Conservation (phyloP, 2,113 vertebrate species). For the Neomonachus schauinslandi region DNA sequence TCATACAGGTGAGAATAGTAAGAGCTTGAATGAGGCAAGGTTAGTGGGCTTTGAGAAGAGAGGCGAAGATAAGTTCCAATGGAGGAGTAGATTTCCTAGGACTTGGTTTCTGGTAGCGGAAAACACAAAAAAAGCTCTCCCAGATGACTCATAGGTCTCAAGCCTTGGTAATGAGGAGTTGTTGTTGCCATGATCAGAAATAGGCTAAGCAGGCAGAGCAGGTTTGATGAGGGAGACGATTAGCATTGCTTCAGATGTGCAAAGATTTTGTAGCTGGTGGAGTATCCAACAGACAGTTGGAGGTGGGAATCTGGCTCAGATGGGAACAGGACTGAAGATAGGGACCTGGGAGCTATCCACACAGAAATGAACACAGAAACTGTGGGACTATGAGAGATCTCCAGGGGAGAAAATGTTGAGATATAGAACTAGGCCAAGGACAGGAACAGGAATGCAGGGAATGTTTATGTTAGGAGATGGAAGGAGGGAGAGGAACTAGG, state of each 20-base stretch:
- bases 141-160: background rate
- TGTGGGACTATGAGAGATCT: background rate
- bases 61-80: background rate
- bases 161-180: slow-evolving; percentile 24
- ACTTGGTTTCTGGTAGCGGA: background rate
- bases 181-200: slow-evolving; percentile 29
- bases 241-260: background rate
- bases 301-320: background rate
- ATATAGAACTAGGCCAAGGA: background rate
- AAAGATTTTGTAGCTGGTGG: background rate
- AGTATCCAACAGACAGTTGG: background rate
- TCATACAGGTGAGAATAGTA: background rate
- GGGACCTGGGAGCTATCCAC: background rate
- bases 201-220: slow-evolving; percentile 5
- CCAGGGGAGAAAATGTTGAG: background rate
- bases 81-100: background rate
- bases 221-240: background rate
- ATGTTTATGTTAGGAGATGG: background rate
- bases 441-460: background rate
- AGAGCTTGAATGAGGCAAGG: background rate
- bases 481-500: background rate
- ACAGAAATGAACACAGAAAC: background rate
- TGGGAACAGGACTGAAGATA: background rate
- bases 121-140: background rate
- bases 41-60: background rate